phyloP scores from a whole-genome alignment of 2,113 vertebrate genomes.

The Psammodynastes pulverulentus region DNA sequence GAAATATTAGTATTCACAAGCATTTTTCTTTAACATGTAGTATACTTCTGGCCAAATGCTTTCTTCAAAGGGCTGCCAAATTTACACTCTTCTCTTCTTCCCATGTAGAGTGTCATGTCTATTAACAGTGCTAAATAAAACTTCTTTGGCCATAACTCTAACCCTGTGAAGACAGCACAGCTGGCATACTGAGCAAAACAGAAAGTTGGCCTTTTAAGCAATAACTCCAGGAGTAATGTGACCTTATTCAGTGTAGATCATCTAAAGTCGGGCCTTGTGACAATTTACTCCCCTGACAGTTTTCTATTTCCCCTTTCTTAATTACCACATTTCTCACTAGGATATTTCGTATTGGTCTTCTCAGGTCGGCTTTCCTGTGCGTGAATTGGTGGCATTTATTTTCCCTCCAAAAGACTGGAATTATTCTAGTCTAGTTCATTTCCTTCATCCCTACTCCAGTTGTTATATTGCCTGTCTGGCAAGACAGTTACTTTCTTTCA shows the following conservation, averaged over 20 bases:
- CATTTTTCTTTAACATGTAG: not conserved
- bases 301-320: not conserved
- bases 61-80: not conserved
- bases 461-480: not conserved
- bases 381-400: not conserved
- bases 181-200: not conserved
- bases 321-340: not conserved
- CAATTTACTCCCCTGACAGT: not conserved
- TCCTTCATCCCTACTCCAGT: not conserved
- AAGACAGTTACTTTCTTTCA: not conserved
- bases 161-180: not conserved
- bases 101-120: not conserved
- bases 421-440: not conserved
- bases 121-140: not conserved
- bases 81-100: not conserved
- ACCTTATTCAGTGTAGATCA: not conserved
- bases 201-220: not conserved
- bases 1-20: not conserved
- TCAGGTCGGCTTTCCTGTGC: not conserved
- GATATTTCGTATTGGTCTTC: not conserved
- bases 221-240: not conserved
- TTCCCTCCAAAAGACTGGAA: not conserved
- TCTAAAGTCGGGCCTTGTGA: not conserved
- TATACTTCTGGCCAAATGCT: not conserved
- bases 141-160: not conserved